Base-by-base conservation (phyloP, 2,888 invertebrate genomes). In the Nymphalis urticae region DNA sequence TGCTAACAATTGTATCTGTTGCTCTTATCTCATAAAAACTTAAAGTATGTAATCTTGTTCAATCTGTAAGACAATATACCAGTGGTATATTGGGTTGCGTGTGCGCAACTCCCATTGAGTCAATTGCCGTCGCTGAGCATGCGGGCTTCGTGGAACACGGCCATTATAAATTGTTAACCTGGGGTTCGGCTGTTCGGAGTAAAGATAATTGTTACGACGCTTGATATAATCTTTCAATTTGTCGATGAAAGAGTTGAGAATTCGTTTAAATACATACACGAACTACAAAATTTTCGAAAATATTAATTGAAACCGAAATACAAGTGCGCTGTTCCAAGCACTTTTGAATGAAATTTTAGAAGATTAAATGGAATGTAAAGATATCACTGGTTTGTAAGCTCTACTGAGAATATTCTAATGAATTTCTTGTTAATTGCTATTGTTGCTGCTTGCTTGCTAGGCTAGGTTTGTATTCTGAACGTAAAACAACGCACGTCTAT, bases 91-190 rank as follows among this genome's bases (percentile, higher is more conserved):
- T 66, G 58, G 62, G 67, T 75, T 68, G 75, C 75, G 75, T 76
- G 73, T 67, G 75, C 67, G 58, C 58, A 58, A 24, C 54, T 54
- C 27, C 73, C 69, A 77, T 77, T 77, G 73, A 61, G 61, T 69
- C 76, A 77, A 77, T 78, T 79, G 78, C 48, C 70, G 73, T 66
- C 62, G 64, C 56, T 59, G 53, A 59, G 64, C 68, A 78, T 78
- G 76, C 77, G 77, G 77, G 77, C 72, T 78, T 78, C 77, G 75
- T 63, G 72, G 77, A 78, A 78, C 70, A 48, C 42, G 36, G 36
- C 66, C 58, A 16, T 56, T 50, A 59, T 32, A 32, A 32, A 32
- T 66, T 68, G 66, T 74, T 72, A 72, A 70, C 73, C 73, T 75
- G 75, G 50, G 36, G 36, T n/a, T 58, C 66, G 24, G 47, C 21